Evolutionary conservation across 2,797 vertebrate species (phyloP).

Genomic region (Crenichthys baileyi): DNA sequence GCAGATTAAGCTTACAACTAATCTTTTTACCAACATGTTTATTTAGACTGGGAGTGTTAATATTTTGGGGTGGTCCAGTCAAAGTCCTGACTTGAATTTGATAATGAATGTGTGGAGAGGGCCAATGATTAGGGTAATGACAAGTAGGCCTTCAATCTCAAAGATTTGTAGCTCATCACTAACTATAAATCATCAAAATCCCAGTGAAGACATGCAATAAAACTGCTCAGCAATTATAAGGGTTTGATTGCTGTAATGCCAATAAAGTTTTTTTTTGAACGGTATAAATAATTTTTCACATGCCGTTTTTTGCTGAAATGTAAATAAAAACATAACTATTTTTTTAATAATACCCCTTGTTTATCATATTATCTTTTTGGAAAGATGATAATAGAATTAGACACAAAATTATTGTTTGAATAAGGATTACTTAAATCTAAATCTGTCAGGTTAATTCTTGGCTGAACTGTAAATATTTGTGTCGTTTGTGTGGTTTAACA

Average conservation of each 20-base stretch:
- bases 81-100: not conserved
- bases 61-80: not conserved
- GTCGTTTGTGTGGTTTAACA: constrained; percentile 40
- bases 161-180: not conserved
- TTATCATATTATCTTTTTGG: too few species aligned
- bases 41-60: not conserved
- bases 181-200: not conserved
- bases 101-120: not conserved
- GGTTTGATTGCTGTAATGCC: not conserved
- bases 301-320: too few species aligned
- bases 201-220: not conserved
- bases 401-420: not conserved
- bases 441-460: not conserved
- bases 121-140: not conserved
- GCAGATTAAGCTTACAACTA: not conserved
- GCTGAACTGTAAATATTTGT: not conserved
- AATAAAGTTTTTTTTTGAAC: not conserved
- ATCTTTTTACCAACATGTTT: not conserved
- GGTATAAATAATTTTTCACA: too few species aligned
- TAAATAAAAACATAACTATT: too few species aligned
- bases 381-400: not conserved
- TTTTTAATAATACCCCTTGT: not conserved
- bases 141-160: not conserved
- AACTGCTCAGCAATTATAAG: not conserved
- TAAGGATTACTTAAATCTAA: not conserved